These are phyloP conservation scores for Crax fasciolata DNA, from an alignment of 2,797 vertebrate genomes.

Conservation along the genomic window DNA sequence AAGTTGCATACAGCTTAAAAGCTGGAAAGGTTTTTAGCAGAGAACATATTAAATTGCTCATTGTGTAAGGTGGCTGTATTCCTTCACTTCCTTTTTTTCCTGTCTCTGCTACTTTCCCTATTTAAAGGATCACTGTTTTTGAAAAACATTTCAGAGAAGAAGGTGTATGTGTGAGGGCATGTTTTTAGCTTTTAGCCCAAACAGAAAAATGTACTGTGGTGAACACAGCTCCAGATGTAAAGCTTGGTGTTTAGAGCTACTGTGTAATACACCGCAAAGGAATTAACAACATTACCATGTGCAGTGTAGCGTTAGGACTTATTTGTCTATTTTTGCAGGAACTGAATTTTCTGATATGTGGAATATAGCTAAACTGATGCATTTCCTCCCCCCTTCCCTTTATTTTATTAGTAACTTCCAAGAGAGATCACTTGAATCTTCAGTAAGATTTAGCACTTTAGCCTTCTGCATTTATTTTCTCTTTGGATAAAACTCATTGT, in stretches of 20 bases:
- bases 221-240: neutral
- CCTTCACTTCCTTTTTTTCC: neutral
- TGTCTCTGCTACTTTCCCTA: neutral
- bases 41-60: neutral
- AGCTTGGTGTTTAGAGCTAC: neutral
- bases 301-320: neutral
- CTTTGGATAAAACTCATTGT: constrained; percentile 22
- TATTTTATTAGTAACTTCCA: neutral
- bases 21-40: neutral
- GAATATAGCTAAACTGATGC: neutral
- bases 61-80: neutral
- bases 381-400: neutral
- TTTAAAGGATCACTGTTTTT: neutral
- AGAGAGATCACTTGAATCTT: neutral
- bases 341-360: neutral
- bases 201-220: neutral
- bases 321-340: neutral
- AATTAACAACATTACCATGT: neutral
- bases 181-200: neutral
- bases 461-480: neutral
- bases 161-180: neutral
- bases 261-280: neutral
- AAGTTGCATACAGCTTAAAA: neutral
- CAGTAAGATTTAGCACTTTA: neutral
- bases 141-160: neutral